Percentiles rank a stretch among this genome's conserved stretches.
Conservation (phyloP, 2,888 invertebrate genomes). For the Caenorhabditis macrosperma region DNA sequence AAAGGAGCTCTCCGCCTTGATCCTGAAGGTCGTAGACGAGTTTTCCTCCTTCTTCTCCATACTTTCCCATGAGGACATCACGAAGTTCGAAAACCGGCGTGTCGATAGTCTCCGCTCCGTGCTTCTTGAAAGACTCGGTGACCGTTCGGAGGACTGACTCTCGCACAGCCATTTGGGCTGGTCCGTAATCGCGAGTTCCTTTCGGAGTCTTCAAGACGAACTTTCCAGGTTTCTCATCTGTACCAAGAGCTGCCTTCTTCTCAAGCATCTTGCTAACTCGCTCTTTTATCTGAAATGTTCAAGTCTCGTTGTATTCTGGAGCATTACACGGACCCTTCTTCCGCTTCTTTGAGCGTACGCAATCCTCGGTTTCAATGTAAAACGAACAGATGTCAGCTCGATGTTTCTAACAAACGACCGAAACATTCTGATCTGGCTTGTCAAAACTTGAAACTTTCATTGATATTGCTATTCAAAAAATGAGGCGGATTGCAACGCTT, state of each 20-base stretch:
- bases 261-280: constrained; percentile 89
- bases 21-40: constrained; percentile 98
- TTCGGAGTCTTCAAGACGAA: constrained; percentile 77
- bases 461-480: not conserved
- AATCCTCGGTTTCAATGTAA: constrained; percentile 52
- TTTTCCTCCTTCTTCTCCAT: constrained; percentile 99
- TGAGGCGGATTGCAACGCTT: constrained; percentile 26
- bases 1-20: constrained; percentile 97
- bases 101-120: constrained; percentile 98
- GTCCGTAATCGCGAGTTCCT: constrained; percentile 88
- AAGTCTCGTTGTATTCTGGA: no score
- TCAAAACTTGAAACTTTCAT: not conserved
- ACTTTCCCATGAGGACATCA: constrained; percentile 92
- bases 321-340: constrained; percentile 69
- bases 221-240: constrained; percentile 64
- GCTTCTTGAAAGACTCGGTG: constrained; percentile 91
- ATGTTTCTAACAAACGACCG: constrained; percentile 15
- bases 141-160: constrained; percentile 86
- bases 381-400: constrained; percentile 36
- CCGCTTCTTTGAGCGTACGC: constrained; percentile 76
- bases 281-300: constrained; percentile 88
- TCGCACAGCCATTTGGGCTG: constrained; percentile 94
- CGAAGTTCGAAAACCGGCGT: constrained; percentile 79
- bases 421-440: constrained; percentile 10
- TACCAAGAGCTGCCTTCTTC: constrained; percentile 86